phyloP scores from a whole-genome alignment of 2,113 vertebrate species.

The Semnornis frantzii region DNA sequence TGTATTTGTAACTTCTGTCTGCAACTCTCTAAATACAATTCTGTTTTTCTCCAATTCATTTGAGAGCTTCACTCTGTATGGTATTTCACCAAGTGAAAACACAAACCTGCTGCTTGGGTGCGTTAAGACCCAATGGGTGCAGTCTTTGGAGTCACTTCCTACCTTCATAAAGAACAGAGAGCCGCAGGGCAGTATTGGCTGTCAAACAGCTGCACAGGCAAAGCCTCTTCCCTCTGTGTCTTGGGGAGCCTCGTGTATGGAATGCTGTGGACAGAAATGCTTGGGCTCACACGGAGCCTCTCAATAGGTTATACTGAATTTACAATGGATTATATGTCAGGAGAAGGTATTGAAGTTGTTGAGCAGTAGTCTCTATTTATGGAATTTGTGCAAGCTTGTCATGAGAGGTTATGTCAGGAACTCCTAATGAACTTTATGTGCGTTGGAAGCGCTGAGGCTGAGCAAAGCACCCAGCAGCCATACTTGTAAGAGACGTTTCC shows the following conservation, averaged over 20 bases:
- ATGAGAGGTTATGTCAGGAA: not conserved
- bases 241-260: not conserved
- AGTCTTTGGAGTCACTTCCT: not conserved
- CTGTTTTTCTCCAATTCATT: too few relatives aligned
- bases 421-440: slow-evolving; percentile 22
- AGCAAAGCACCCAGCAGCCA: not conserved
- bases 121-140: too few relatives aligned
- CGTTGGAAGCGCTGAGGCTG: slow-evolving; percentile 19
- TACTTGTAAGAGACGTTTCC: not conserved
- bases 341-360: not conserved
- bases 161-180: not conserved
- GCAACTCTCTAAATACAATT: too few relatives aligned
- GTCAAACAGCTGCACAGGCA: not conserved
- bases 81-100: too few relatives aligned
- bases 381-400: not conserved
- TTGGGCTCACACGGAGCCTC: not conserved
- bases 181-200: not conserved
- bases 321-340: not conserved
- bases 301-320: slow-evolving; percentile 2
- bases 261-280: not conserved
- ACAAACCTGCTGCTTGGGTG: too few relatives aligned
- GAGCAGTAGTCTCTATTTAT: not conserved
- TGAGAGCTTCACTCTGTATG: too few relatives aligned
- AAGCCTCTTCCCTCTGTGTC: not conserved
- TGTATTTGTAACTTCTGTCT: too few relatives aligned